Evolutionary conservation across 2,888 invertebrate genomes (phyloP).

Genomic region (Neoitamus cyanurus): DNA sequence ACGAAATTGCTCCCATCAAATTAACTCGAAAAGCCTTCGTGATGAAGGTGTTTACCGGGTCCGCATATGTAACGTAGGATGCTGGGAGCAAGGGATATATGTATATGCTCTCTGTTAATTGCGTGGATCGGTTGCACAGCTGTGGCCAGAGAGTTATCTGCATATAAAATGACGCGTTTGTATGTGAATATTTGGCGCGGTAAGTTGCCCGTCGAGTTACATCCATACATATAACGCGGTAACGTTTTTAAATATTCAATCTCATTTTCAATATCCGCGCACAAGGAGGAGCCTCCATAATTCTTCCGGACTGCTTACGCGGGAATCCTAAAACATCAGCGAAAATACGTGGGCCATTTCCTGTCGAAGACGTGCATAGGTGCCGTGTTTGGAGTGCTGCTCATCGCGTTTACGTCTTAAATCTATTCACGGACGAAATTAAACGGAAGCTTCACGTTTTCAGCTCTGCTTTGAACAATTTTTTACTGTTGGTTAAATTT

Average conservation of each 20-base stretch:
- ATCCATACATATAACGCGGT: no score
- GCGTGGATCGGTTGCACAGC: no score
- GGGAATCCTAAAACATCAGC: not conserved
- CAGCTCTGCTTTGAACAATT: slow-evolving; percentile 38
- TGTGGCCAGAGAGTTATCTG: no score
- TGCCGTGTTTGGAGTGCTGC: not conserved
- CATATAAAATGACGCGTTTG: no score
- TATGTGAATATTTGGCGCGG: not conserved
- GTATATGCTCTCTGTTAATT: no score
- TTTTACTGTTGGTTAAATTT: slow-evolving; percentile 43
- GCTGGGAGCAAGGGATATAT: no score
- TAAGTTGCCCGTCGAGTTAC: not conserved
- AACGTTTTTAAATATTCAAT: not conserved
- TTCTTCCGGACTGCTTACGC: not conserved
- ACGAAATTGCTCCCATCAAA: not conserved
- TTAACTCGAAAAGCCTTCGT: not conserved
- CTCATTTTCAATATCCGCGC: not conserved
- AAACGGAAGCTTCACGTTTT: slow-evolving; percentile 34
- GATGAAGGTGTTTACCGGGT: not conserved
- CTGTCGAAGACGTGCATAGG: not conserved
- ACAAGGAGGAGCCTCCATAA: not conserved
- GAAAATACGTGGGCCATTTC: not conserved
- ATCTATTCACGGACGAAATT: slow-evolving; percentile 44
- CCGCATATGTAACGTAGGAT: not conserved
- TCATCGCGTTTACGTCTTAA: slow-evolving; percentile 1